Evolutionary conservation across 2,113 vertebrate species (phyloP).

Genomic region (Sus scrofa): T2T-Sscrofa CM000823.6:46904501-46905000

Average conservation of each 20-base stretch:
- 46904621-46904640: not conserved
- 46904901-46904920: constrained; percentile 12
- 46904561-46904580: not conserved
- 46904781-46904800: no score
- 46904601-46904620: constrained; percentile 33
- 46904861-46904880: no score
- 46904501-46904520: not conserved
- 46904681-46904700: no score
- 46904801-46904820: no score
- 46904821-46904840: no score
- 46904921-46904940: not conserved
- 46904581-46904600: constrained; percentile 21
- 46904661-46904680: no score
- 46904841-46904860: no score
- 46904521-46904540: not conserved
- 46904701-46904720: no score
- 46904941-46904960: not conserved
- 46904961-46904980: not conserved
- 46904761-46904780: no score
- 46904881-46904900: not conserved
- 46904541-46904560: not conserved
- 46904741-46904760: no score
- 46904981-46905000: not conserved
- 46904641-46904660: not conserved
- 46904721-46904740: no score